A percentile compares a stretch with the other conserved stretches of the same genome.
Evolutionary conservation across 2,888 invertebrate species (phyloP).

Genomic region (Metacarcinus magister): DNA sequence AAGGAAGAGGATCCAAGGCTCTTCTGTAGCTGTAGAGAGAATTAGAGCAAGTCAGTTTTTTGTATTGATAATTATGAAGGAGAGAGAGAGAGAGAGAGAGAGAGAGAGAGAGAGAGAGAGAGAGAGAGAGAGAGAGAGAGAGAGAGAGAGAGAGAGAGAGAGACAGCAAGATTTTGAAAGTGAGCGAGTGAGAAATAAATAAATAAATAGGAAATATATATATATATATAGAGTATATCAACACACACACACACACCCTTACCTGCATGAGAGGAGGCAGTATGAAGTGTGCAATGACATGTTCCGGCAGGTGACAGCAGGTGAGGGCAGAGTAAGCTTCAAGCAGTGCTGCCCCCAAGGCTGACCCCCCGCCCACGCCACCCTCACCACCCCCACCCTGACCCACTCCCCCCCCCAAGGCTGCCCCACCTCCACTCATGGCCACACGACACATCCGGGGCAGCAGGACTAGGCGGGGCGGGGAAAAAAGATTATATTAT

Average conservation of each 20-base stretch:
- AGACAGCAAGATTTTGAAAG: neutral
- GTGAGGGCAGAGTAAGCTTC: conserved; percentile 85
- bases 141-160: neutral
- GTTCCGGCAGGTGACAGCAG: conserved; percentile 84
- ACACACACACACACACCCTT: conserved; percentile 9
- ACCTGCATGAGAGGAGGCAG: conserved; percentile 78
- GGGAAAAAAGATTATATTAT: neutral
- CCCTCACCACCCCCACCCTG: conserved; percentile 82
- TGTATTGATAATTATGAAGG: too few relatives aligned
- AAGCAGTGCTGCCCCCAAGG: conserved; percentile 84
- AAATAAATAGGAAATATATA: neutral
- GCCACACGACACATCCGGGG: conserved; percentile 73
- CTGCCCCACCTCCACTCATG: conserved; percentile 47
- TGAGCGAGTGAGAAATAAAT: neutral
- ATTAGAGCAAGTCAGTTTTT: too few relatives aligned
- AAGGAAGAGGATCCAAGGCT: conserved; percentile 71
- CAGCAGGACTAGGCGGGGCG: conserved; percentile 71
- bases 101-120: neutral
- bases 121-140: neutral
- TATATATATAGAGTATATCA: neutral
- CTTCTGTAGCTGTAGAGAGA: conserved; percentile 80
- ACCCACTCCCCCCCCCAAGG: conserved; percentile 1
- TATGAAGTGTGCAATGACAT: conserved; percentile 78
- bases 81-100: neutral
- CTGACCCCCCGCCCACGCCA: conserved; percentile 52